These are phyloP conservation scores for Sebastes taczanowskii DNA, from an alignment of 2,797 vertebrate genomes.

Conservation along the genomic window DNA sequence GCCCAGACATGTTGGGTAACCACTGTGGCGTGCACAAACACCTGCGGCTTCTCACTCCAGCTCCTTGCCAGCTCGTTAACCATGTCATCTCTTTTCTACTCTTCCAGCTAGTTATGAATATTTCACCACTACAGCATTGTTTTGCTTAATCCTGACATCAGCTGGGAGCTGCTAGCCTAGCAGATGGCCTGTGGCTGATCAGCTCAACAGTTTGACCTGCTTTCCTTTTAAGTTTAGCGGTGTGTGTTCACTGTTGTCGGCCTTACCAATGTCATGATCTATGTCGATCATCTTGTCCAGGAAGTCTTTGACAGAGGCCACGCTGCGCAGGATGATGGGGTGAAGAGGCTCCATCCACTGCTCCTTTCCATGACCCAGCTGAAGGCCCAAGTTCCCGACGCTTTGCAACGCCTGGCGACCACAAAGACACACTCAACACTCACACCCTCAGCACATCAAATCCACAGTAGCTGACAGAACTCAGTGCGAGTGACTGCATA, in stretches of 20 bases:
- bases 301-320: constrained; percentile 87
- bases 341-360: constrained; percentile 93
- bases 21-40: constrained; percentile 33
- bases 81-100: constrained; percentile 43
- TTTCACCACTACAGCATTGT: constrained; percentile 68
- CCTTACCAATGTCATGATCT: constrained; percentile 85
- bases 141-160: constrained; percentile 41
- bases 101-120: constrained; percentile 73
- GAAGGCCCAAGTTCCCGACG: constrained; percentile 92
- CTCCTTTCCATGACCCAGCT: constrained; percentile 93
- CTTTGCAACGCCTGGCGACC: constrained; percentile 88
- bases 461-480: constrained; percentile 34
- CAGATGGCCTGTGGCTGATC: constrained; percentile 46
- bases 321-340: constrained; percentile 87
- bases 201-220: constrained; percentile 12
- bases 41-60: constrained; percentile 43
- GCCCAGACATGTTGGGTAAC: constrained; percentile 39
- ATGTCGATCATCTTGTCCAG: constrained; percentile 88
- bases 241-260: neutral
- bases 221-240: constrained; percentile 3
- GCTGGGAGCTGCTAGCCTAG: constrained; percentile 3
- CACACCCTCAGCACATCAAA: constrained; percentile 38
- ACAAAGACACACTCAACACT: constrained; percentile 34
- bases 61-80: constrained; percentile 51
- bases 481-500: constrained; percentile 43